Conservation (phyloP, 2,888 invertebrate species). For the Philhelius pedissequus region DNA sequence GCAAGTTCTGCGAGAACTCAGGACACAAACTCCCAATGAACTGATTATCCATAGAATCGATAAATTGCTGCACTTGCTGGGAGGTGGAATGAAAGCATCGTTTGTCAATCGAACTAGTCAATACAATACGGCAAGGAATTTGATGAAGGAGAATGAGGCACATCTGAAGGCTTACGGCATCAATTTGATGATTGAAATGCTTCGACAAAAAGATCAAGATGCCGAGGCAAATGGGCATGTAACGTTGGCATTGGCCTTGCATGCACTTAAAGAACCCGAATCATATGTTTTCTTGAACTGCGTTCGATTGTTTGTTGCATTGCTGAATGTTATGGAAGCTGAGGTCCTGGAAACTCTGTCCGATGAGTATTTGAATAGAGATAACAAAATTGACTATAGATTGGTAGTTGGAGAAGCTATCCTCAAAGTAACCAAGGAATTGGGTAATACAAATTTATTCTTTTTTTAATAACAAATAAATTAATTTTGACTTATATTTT, state of each 20-base stretch:
- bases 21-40: constrained; percentile 60
- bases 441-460: constrained; percentile 70
- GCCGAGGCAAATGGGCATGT: constrained; percentile 74
- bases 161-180: constrained; percentile 78
- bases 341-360: constrained; percentile 76
- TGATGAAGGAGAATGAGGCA: constrained; percentile 74
- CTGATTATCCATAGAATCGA: constrained; percentile 71
- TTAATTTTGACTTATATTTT: neutral
- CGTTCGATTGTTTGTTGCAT: constrained; percentile 74
- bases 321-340: constrained; percentile 74
- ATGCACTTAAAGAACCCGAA: constrained; percentile 75
- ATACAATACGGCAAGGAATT: constrained; percentile 71
- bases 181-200: constrained; percentile 73
- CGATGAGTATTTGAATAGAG: constrained; percentile 75
- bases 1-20: constrained; percentile 63
- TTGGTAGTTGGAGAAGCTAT: constrained; percentile 77
- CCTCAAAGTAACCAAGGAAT: constrained; percentile 74
- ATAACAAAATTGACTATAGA: constrained; percentile 74
- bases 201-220: constrained; percentile 72
- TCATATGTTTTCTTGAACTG: constrained; percentile 78
- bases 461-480: neutral
- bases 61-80: constrained; percentile 68
- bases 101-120: constrained; percentile 29
- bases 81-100: constrained; percentile 54
- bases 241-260: constrained; percentile 75